Percentiles rank a stretch among this genome's conserved stretches.
phyloP scores from a whole-genome alignment of 2,888 invertebrate species.

The Epirrhoe tristata region DNA sequence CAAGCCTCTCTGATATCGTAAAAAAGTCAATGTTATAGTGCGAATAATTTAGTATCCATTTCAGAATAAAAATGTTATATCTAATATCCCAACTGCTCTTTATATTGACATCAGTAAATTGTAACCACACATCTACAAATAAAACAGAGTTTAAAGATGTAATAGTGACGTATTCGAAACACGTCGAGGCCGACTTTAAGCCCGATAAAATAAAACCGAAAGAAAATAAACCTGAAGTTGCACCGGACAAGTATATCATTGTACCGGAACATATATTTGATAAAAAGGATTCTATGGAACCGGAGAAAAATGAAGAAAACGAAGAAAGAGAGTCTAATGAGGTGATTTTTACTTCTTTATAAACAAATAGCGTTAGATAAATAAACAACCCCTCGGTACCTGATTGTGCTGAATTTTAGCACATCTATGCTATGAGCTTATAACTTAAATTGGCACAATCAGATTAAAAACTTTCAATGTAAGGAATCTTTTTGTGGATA shows the following conservation, averaged over 20 bases:
- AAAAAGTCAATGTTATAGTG: no score
- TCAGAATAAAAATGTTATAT: neutral
- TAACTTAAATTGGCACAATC: no score
- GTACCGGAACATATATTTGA: neutral
- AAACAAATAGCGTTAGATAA: no score
- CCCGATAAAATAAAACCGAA: conserved; percentile 17
- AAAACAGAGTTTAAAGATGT: conserved; percentile 49
- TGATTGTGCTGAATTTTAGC: no score
- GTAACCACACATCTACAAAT: conserved; percentile 46
- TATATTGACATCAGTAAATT: conserved; percentile 40
- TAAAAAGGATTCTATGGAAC: neutral
- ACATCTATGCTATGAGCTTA: no score
- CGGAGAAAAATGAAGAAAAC: neutral
- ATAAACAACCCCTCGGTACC: no score
- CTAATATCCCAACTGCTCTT: conserved; percentile 34
- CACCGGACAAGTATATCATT: neutral
- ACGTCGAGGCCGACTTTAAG: conserved; percentile 50
- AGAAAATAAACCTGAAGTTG: conserved; percentile 16
- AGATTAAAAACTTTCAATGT: no score
- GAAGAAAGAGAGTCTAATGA: conserved; percentile 40
- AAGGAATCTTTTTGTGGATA: no score
- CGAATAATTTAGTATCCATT: no score
- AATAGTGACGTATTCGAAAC: conserved; percentile 56
- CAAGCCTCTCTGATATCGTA: no score
- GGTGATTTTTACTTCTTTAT: conserved; percentile 52